These are phyloP conservation scores for Punctoribates punctum DNA, from an alignment of 2,888 invertebrate genomes.

Conservation along the genomic window DNA sequence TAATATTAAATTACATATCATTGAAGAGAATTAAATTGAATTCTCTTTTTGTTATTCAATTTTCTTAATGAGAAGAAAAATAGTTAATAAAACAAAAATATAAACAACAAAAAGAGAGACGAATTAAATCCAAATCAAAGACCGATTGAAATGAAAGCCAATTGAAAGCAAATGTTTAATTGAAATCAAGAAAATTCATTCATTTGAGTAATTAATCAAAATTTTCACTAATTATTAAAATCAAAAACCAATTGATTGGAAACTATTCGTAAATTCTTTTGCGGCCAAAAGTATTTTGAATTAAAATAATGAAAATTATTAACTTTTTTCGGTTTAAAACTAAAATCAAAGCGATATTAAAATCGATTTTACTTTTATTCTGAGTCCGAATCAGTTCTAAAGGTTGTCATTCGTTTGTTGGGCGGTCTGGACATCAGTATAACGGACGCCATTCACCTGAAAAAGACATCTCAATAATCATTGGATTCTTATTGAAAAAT, in stretches of 20 bases:
- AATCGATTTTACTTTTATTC: conserved; percentile 10
- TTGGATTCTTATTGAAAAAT: no score
- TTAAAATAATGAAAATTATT: neutral
- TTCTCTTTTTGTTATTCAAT: neutral
- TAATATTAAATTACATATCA: conserved; percentile 4
- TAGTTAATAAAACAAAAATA: neutral
- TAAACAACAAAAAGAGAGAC: no score
- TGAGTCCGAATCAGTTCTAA: neutral
- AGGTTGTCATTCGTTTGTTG: conserved; percentile 1
- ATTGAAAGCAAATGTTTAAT: neutral
- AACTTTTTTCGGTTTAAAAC: neutral
- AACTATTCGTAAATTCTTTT: neutral
- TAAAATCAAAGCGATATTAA: neutral
- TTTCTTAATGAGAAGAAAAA: neutral
- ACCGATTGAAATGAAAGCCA: neutral
- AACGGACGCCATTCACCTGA: conserved; percentile 17
- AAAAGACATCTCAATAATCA: neutral
- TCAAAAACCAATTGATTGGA: neutral
- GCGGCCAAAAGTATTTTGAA: neutral
- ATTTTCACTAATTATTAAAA: neutral
- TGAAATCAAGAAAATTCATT: no score
- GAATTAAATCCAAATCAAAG: neutral
- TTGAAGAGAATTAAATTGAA: neutral
- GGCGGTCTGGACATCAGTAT: conserved; percentile 2
- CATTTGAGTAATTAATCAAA: neutral